These are phyloP conservation scores for Discoglossus pictus DNA, from an alignment of 2,797 vertebrate species.

Conservation along the genomic window DNA sequence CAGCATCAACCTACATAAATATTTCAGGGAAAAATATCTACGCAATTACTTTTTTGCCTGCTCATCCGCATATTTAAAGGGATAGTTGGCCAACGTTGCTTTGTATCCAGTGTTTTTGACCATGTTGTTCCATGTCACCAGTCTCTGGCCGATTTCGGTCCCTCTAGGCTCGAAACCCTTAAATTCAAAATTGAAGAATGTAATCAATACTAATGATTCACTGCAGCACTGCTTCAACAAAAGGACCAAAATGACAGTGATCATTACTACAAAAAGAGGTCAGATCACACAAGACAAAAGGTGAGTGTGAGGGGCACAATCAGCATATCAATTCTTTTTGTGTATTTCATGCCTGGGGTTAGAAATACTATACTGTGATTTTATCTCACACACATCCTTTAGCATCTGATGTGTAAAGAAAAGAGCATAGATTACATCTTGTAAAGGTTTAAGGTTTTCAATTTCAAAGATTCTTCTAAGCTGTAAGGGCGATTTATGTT, in stretches of 20 bases:
- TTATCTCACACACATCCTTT: conserved; percentile 7
- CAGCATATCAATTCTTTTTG: conserved; percentile 51
- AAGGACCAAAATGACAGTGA: conserved; percentile 31
- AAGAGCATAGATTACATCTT: too few species aligned
- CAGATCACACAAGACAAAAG: conserved; percentile 41
- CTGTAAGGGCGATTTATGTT: too few species aligned
- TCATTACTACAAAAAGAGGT: conserved; percentile 54
- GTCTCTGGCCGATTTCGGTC: conserved; percentile 91
- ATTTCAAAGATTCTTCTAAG: too few species aligned
- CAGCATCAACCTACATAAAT: background rate
- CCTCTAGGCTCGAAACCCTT: conserved; percentile 98
- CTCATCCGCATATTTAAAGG: conserved; percentile 97
- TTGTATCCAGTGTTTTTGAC: conserved; percentile 98
- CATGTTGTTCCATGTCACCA: conserved; percentile 99
- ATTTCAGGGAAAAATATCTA: conserved; percentile 14
- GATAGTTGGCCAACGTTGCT: conserved; percentile 95
- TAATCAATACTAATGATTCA: conserved; percentile 51
- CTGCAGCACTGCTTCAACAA: conserved; percentile 15
- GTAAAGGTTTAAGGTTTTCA: too few species aligned
- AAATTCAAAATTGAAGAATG: conserved; percentile 50
- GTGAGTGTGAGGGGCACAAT: conserved; percentile 25
- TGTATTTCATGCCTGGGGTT: background rate
- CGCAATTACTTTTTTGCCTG: conserved; percentile 88
- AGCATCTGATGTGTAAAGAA: background rate
- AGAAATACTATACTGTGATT: conserved; percentile 10